These are phyloP conservation scores for Cataglyphis albicans DNA, from an alignment of 2,888 invertebrate genomes.

Conservation along the genomic window DNA sequence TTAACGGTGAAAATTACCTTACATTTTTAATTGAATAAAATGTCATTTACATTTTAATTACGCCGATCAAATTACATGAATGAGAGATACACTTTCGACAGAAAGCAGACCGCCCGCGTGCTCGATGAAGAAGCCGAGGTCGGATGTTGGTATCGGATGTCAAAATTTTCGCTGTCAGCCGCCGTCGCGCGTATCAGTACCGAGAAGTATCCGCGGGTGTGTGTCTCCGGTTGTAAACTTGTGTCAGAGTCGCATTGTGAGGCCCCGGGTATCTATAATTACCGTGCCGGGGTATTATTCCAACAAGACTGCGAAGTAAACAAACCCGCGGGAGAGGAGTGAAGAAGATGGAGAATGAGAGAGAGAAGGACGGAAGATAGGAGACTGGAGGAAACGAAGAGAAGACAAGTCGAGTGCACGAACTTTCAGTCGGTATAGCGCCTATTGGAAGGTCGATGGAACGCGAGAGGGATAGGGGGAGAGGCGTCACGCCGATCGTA, in stretches of 20 bases:
- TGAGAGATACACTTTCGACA: constrained; percentile 10
- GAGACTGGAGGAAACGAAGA: constrained; percentile 29
- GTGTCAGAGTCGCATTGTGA: constrained; percentile 66
- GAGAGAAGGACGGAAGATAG: constrained; percentile 6
- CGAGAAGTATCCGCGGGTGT: constrained; percentile 48
- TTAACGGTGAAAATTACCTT: not conserved
- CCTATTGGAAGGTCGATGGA: constrained; percentile 62
- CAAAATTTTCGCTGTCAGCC: constrained; percentile 34
- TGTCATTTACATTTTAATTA: not conserved
- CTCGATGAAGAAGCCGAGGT: not conserved
- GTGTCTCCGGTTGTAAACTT: constrained; percentile 54
- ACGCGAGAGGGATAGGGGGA: constrained; percentile 53
- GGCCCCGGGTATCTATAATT: constrained; percentile 75
- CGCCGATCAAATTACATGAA: not conserved
- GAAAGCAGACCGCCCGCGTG: not conserved
- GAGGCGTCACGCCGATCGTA: constrained; percentile 61
- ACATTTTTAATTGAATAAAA: not conserved
- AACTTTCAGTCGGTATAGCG: constrained; percentile 65
- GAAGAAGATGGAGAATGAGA: constrained; percentile 21
- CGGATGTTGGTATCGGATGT: constrained; percentile 40
- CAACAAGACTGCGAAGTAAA: constrained; percentile 78
- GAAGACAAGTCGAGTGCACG: constrained; percentile 50
- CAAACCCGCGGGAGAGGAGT: constrained; percentile 68
- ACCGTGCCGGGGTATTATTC: constrained; percentile 76
- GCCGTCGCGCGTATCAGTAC: constrained; percentile 47